Conservation (phyloP, 2,888 invertebrate genomes). For the Epicampocera succincta region DNA sequence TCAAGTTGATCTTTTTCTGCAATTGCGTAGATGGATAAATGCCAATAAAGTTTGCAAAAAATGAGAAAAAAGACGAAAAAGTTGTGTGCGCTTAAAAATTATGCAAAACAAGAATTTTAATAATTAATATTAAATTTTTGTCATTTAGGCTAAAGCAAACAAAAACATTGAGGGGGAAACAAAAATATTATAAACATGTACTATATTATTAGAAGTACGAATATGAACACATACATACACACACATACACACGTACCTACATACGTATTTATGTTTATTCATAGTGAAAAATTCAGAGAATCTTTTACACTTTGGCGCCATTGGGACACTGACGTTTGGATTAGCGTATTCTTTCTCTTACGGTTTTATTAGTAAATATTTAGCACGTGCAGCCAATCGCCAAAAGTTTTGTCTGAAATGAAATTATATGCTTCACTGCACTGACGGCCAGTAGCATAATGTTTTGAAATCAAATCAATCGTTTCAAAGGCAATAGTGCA, state of each 20-base stretch:
- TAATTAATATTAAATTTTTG: too few relatives aligned
- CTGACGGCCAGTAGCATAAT: too few relatives aligned
- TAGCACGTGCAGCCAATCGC: slow-evolving; percentile 70
- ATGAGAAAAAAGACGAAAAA: slow-evolving; percentile 10
- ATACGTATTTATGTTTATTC: too few relatives aligned
- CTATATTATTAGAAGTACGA: not conserved
- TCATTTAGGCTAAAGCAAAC: too few relatives aligned
- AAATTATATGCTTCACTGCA: slow-evolving; percentile 14
- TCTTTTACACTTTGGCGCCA: slow-evolving; percentile 67
- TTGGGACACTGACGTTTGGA: slow-evolving; percentile 66
- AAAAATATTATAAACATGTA: slow-evolving; percentile 5
- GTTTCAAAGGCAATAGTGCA: too few relatives aligned
- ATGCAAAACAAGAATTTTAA: slow-evolving; percentile 17
- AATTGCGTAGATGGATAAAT: slow-evolving; percentile 70
- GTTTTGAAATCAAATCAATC: too few relatives aligned
- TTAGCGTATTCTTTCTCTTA: not conserved
- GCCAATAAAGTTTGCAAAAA: slow-evolving; percentile 64
- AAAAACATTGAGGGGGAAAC: not conserved
- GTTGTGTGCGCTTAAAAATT: slow-evolving; percentile 35
- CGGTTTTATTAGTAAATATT: not conserved
- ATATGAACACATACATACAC: too few relatives aligned
- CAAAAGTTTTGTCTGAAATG: slow-evolving; percentile 42
- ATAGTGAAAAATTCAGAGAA: slow-evolving; percentile 13
- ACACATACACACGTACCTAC: too few relatives aligned
- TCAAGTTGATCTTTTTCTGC: slow-evolving; percentile 29